These are phyloP conservation scores for Limnothrissa miodon DNA, from an alignment of 2,113 vertebrate species.

Conservation along the genomic window DNA sequence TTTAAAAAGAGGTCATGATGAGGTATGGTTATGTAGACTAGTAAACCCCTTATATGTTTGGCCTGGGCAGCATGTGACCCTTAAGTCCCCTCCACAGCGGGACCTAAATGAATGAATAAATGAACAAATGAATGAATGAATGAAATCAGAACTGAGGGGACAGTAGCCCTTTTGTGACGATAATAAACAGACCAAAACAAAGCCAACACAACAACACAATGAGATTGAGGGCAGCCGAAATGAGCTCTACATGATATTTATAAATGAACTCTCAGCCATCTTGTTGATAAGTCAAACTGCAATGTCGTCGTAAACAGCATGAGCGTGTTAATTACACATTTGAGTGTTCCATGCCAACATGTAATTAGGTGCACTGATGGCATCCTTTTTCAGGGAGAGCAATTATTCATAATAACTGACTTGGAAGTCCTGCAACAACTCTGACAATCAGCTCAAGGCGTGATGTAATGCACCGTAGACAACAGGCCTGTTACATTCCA, in stretches of 20 bases:
- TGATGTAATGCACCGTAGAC: not conserved
- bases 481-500: too few species aligned
- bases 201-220: not conserved
- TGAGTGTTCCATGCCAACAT: not conserved
- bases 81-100: conserved; percentile 13
- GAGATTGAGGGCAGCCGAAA: not conserved
- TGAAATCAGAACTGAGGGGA: not conserved
- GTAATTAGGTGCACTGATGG: not conserved
- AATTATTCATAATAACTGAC: conserved; percentile 1
- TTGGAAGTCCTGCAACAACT: not conserved
- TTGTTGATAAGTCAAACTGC: not conserved
- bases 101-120: conserved; percentile 17
- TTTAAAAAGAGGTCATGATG: not conserved
- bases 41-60: conserved; percentile 14
- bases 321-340: not conserved
- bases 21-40: not conserved
- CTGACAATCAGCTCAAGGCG: not conserved
- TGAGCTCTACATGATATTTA: not conserved
- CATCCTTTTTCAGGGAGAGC: not conserved
- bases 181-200: conserved; percentile 23
- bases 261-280: not conserved
- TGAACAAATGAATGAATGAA: not conserved
- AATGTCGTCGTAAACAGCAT: not conserved
- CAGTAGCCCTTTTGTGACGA: not conserved
- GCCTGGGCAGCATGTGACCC: conserved; percentile 40